phyloP scores from a whole-genome alignment of 2,113 vertebrate species.

The Rhinichthys klamathensis region DNA sequence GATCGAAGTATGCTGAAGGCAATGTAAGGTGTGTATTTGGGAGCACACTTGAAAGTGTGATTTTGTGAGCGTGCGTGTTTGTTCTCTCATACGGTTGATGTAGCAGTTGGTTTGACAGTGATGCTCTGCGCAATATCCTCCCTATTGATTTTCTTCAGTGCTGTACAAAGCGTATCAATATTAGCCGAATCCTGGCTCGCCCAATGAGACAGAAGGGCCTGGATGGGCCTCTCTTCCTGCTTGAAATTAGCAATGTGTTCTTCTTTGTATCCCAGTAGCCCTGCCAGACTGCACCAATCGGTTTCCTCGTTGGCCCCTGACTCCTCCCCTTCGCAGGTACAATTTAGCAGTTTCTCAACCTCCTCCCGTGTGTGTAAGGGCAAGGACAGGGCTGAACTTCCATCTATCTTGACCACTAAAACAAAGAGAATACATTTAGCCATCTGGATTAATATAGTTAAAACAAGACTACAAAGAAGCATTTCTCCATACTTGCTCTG shows the following conservation, averaged over 20 bases:
- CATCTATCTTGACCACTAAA: conserved; percentile 82
- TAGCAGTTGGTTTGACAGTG: conserved; percentile 83
- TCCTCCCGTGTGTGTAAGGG: conserved; percentile 87
- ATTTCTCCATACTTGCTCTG: too few species aligned
- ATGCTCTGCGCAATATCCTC: conserved; percentile 91
- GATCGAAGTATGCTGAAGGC: conserved; percentile 13
- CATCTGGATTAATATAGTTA: conserved; percentile 3
- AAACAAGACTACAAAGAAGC: background rate
- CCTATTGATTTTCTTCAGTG: conserved; percentile 88
- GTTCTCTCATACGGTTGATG: conserved; percentile 85
- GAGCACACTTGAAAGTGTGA: conserved; percentile 6
- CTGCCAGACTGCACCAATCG: conserved; percentile 88
- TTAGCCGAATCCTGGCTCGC: conserved; percentile 88
- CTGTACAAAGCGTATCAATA: conserved; percentile 82
- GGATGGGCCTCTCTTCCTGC: conserved; percentile 82
- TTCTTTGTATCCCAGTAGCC: conserved; percentile 90
- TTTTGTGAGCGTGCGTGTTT: conserved; percentile 12
- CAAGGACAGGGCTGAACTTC: conserved; percentile 80
- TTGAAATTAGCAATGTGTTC: conserved; percentile 88
- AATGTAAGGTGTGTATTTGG: conserved; percentile 42
- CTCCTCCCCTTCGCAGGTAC: conserved; percentile 62
- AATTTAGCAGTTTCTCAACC: conserved; percentile 89
- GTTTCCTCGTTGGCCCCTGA: conserved; percentile 79
- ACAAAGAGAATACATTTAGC: background rate
- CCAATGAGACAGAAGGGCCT: conserved; percentile 89